Evolutionary conservation across 2,113 vertebrate genomes (phyloP).

Genomic region (Illadopsis cleaveri): DNA sequence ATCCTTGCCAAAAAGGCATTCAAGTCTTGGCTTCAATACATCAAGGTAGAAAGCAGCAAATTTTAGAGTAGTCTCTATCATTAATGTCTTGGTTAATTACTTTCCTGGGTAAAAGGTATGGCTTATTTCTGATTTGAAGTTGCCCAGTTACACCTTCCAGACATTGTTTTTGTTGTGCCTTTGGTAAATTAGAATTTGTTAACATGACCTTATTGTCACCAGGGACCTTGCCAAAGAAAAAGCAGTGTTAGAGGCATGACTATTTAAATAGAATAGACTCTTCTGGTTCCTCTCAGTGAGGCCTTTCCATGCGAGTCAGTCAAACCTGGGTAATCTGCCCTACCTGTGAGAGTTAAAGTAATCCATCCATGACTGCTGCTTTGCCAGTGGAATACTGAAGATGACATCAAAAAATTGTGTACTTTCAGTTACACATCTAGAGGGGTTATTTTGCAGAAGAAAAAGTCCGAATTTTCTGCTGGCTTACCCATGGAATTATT

Average conservation of each 20-base stretch:
- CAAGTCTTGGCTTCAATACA: background rate
- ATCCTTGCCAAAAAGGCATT: slow-evolving; percentile 10
- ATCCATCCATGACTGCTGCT: background rate
- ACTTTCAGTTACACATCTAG: background rate
- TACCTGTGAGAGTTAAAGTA: background rate
- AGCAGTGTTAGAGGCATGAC: background rate
- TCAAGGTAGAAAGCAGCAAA: background rate
- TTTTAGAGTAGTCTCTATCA: background rate
- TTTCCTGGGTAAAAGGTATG: background rate
- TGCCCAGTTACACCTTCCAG: background rate
- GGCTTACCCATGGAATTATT: background rate
- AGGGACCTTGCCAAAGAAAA: background rate
- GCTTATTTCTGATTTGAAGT: background rate
- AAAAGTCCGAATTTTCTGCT: background rate
- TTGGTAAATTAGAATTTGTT: background rate
- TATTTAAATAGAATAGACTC: too few species aligned
- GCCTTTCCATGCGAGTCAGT: background rate
- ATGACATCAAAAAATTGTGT: background rate
- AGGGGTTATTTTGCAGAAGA: background rate
- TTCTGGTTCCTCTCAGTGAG: background rate
- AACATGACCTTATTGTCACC: background rate
- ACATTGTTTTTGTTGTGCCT: background rate
- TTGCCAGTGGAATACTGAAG: background rate
- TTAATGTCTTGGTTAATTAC: background rate
- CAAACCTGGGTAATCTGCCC: background rate